Evolutionary conservation across 1,140 invertebrate species (phyloP).

Genomic region (Gonioctena quinquepunctata): DNA sequence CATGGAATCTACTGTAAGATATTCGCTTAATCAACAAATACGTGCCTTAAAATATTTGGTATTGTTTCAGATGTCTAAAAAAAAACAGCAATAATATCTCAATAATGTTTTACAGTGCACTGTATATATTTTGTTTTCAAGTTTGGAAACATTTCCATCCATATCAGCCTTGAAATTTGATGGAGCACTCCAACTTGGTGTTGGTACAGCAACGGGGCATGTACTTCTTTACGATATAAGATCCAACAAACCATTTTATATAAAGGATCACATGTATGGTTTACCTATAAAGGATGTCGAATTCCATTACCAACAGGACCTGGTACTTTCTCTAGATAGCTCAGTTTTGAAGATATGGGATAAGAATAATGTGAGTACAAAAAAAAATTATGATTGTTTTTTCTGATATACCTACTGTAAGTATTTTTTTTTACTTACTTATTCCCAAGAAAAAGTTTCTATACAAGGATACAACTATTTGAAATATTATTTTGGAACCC

Average conservation of each 20-base stretch:
- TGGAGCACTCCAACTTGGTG: conserved; percentile 82
- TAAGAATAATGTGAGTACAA: conserved; percentile 78
- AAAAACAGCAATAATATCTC: no score
- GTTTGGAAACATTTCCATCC: conserved; percentile 69
- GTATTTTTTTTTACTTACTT: neutral
- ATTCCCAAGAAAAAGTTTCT: no score
- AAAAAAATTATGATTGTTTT: no score
- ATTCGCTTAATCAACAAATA: no score
- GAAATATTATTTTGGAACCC: no score
- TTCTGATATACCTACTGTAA: no score
- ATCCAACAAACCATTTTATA: conserved; percentile 81
- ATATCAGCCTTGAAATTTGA: conserved; percentile 82
- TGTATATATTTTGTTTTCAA: conserved; percentile 48
- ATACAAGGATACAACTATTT: no score
- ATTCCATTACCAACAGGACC: conserved; percentile 80
- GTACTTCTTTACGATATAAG: conserved; percentile 94
- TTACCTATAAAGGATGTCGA: conserved; percentile 89
- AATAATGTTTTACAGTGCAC: no score
- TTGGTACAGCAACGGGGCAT: conserved; percentile 93
- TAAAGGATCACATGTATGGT: conserved; percentile 96
- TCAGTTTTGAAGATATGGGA: conserved; percentile 96
- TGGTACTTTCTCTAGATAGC: conserved; percentile 90
- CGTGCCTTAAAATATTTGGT: no score
- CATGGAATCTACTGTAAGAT: no score
- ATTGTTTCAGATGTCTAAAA: no score